Conservation (phyloP, 1,140 invertebrate genomes). For the Drosophila oshimai region DNA sequence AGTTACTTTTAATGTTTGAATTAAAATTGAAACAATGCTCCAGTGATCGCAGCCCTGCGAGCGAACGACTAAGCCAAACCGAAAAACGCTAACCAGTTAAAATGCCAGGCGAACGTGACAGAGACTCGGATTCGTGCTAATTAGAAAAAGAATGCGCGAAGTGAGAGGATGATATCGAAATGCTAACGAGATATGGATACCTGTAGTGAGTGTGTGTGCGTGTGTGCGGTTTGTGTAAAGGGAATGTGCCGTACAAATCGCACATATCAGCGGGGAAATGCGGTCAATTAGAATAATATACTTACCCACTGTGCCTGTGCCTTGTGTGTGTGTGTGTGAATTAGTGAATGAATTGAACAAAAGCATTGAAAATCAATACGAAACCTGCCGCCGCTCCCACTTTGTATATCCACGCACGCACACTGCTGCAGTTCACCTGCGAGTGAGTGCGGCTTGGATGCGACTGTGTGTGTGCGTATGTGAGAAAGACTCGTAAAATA, state of each 20-base stretch:
- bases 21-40: slow-evolving; percentile 44
- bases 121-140: slow-evolving; percentile 70
- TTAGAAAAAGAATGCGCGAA: slow-evolving; percentile 66
- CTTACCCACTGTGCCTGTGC: not conserved
- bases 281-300: slow-evolving; percentile 65
- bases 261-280: slow-evolving; percentile 43
- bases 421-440: slow-evolving; percentile 20
- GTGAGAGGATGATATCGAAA: slow-evolving; percentile 56
- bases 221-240: slow-evolving; percentile 25
- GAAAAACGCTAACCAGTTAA: slow-evolving; percentile 36
- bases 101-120: slow-evolving; percentile 48
- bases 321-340: slow-evolving; percentile 28
- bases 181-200: slow-evolving; percentile 35
- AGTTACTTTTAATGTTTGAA: slow-evolving; percentile 63
- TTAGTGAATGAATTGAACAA: slow-evolving; percentile 79
- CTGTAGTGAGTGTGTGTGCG: slow-evolving; percentile 3
- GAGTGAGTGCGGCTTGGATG: slow-evolving; percentile 18
- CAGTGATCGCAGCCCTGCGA: slow-evolving; percentile 28
- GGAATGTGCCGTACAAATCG: slow-evolving; percentile 19
- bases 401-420: slow-evolving; percentile 48
- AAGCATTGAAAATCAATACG: slow-evolving; percentile 77
- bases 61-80: slow-evolving; percentile 23
- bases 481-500: slow-evolving; percentile 61
- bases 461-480: slow-evolving; percentile 15
- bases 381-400: slow-evolving; percentile 76